Base-by-base conservation (phyloP, 1,140 invertebrate genomes). In the Drosophila parvula region DNA sequence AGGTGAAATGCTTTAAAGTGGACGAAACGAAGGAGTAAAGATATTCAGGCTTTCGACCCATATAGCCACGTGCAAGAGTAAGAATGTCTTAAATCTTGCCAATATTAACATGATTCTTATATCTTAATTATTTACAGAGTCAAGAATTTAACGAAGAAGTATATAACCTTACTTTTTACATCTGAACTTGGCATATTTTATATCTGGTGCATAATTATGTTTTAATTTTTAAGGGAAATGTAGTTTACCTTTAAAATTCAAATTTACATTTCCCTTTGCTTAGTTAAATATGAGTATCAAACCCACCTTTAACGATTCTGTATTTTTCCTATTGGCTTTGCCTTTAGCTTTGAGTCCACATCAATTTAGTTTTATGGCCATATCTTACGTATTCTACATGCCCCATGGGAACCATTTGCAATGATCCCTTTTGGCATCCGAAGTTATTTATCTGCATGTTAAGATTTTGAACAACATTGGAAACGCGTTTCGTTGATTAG, bases 281-380 rank as follows among this genome's bases (percentile, higher is more conserved):
- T 30, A 57, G 53, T 44, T 16, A 36, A 14, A 53, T 28, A 64
- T 36, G 22, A 61, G 38, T 40, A n/a, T 14, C 14, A n/a, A n/a
- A 48, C 59, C 36, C 30, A 45, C 27, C 44, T 71, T 41, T 38
- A 43, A 59, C 71, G 50, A 48, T 48, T 71, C 48, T 43, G 18
- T 45, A 34, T 18, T 57, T n/a, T 36, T 10, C 32, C 7, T 28
- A 36, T 30, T 12, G 10, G 4, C 34, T 27, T 32, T 43, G 50
- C 65, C 65, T 40, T 70, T 71, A 16, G 28, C 36, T 41, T 32
- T 22, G 50, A 53, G n/a, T 34, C 32, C 47, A 51, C 74, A 77
- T 77, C 73, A 76, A 77, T 77, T 77, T 77, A 77, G 56, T 77
- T 77, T 77, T 77, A 77, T 77, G 74, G 74, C 74, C 62, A 77